Base-by-base conservation (phyloP, 2,113 vertebrate genomes). In the Isurus oxyrinchus region DNA sequence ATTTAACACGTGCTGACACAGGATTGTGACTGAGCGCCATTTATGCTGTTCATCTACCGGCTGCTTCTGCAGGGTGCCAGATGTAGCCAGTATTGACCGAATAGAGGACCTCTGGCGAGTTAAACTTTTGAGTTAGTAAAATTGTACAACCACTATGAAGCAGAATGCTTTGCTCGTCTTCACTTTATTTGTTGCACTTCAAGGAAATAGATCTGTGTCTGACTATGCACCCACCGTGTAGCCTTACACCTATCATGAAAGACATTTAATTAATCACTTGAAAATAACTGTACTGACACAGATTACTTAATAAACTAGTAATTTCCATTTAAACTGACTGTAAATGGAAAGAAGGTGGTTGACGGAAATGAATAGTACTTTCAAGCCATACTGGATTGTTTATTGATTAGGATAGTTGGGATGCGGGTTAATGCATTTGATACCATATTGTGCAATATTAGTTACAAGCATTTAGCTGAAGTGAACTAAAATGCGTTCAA, bases 281-380 rank as follows among this genome's bases (percentile, higher is more conserved):
- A 72, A 95, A 95, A 55, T 95, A 95, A 95, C 66, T 27, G 66
- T 95, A 95, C 66, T 95, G 94, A 95, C 94, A 72, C 25, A 40
- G 44, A 69, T 95, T 95, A 95, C 67, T 95, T 95, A 95, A 95
- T 95, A 95, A 76, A 72, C 66, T 27, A 31, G 23, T 27, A 72
- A 95, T 95, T 95, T 76, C 66, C 94, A 95, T 72, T 72, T 72
- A 55, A 95, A 27, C 27, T 53, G 23, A 49, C 2, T 55, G 67
- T 95, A 53, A 95, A 63, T 95, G 67, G 67, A 95, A 49, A 72
- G 67, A 55, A n/a, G n/a, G 13, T 72, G 94, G 25, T 76, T 95
- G 94, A 72, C 94, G 55, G 94, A 95, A 95, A 76, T 95, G 94
- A 95, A 95, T 72, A 49, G 66, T 72, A 72, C 31, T 55, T 72